phyloP scores from a whole-genome alignment of 2,113 vertebrate genomes.

The Eurypyga helias region DNA sequence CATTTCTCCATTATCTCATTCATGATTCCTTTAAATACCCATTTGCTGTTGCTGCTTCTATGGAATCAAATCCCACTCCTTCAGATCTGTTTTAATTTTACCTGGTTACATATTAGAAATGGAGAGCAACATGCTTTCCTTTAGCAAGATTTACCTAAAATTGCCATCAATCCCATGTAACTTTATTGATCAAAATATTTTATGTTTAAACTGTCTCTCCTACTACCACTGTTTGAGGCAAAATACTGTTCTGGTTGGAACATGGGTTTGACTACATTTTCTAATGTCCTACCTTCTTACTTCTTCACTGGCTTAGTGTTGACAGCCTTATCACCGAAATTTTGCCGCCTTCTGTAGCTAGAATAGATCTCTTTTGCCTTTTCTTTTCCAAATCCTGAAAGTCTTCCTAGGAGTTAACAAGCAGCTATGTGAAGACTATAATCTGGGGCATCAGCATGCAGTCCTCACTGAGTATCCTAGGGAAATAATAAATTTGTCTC shows the following conservation, averaged over 20 bases:
- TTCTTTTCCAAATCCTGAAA: not conserved
- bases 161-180: not conserved
- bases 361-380: not conserved
- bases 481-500: not conserved
- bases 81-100: not conserved
- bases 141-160: not conserved
- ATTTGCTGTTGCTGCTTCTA: not conserved
- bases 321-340: not conserved
- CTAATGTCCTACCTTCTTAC: not conserved
- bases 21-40: not conserved
- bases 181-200: not conserved
- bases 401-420: not conserved
- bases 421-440: not conserved
- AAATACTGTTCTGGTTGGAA: not conserved
- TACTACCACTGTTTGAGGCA: not conserved
- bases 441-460: not conserved
- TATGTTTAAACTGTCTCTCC: not conserved
- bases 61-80: not conserved
- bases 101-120: not conserved
- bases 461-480: not conserved
- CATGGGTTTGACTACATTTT: not conserved
- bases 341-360: not conserved
- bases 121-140: not conserved
- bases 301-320: not conserved
- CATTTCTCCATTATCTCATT: not conserved